phyloP scores from a whole-genome alignment of 2,797 vertebrate species.

The Onychomys arenicola region DNA sequence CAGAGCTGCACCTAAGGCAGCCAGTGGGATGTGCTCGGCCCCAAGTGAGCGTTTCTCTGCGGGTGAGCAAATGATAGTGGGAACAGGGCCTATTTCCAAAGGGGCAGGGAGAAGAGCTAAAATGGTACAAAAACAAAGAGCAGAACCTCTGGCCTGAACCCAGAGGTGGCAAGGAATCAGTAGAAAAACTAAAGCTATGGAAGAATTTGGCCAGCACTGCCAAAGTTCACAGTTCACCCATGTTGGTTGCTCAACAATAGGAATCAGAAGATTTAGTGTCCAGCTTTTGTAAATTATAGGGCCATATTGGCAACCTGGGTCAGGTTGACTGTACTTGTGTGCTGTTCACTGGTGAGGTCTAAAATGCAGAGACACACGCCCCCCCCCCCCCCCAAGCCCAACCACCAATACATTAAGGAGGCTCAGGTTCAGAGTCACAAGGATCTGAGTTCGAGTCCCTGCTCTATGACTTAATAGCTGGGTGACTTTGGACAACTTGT shows the following conservation, averaged over 20 bases:
- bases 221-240: background rate
- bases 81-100: background rate
- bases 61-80: background rate
- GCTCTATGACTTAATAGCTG: conserved; percentile 17
- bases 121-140: background rate
- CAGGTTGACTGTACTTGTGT: background rate
- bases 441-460: conserved; percentile 23
- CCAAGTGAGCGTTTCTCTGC: background rate
- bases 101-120: background rate
- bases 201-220: background rate
- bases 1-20: background rate
- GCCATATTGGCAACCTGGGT: background rate
- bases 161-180: no score
- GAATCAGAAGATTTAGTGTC: background rate
- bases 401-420: background rate
- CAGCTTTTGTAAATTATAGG: background rate
- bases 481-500: conserved; percentile 33
- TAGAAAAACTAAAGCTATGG: background rate
- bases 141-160: background rate
- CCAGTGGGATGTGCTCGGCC: background rate
- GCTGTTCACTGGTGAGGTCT: background rate
- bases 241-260: background rate
- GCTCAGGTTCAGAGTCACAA: background rate
- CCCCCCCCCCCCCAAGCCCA: background rate
- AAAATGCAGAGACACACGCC: background rate